phyloP scores from a whole-genome alignment of 2,888 invertebrate species.

The Myathropa florea region DNA sequence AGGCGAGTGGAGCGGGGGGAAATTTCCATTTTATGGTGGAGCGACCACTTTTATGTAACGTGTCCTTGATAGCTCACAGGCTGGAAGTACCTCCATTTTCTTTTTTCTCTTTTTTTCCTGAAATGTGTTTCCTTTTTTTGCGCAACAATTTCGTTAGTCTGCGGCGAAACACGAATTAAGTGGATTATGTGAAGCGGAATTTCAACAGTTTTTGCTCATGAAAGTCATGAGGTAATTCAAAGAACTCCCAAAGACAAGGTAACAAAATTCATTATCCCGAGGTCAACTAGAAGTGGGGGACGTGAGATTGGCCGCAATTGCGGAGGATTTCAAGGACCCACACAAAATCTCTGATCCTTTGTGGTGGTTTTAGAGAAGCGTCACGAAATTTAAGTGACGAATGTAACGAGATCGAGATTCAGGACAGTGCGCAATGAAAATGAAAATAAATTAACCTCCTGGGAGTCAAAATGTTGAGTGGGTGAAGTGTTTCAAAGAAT shows the following conservation, averaged over 20 bases:
- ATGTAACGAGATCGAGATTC: too few relatives aligned
- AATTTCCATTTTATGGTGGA: not conserved
- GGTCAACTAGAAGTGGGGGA: not conserved
- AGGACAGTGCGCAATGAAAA: too few relatives aligned
- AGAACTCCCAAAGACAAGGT: not conserved
- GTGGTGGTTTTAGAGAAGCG: too few relatives aligned
- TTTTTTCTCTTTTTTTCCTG: not conserved
- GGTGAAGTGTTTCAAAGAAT: too few relatives aligned
- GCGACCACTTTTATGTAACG: not conserved
- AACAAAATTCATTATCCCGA: not conserved
- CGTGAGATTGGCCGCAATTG: not conserved
- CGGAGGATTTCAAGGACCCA: too few relatives aligned
- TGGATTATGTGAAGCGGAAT: not conserved
- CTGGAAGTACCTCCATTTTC: not conserved
- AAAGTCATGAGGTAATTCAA: not conserved
- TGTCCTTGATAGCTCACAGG: not conserved
- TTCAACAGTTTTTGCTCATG: not conserved
- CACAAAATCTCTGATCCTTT: not conserved
- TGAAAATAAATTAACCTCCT: too few relatives aligned
- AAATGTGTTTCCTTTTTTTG: not conserved
- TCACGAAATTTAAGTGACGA: too few relatives aligned
- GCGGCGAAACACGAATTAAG: not conserved
- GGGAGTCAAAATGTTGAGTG: too few relatives aligned
- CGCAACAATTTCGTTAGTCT: not conserved
- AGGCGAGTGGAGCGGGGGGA: not conserved